These are phyloP conservation scores for Notolabrus celidotus DNA, from an alignment of 2,797 vertebrate species.

Conservation along the genomic window DNA sequence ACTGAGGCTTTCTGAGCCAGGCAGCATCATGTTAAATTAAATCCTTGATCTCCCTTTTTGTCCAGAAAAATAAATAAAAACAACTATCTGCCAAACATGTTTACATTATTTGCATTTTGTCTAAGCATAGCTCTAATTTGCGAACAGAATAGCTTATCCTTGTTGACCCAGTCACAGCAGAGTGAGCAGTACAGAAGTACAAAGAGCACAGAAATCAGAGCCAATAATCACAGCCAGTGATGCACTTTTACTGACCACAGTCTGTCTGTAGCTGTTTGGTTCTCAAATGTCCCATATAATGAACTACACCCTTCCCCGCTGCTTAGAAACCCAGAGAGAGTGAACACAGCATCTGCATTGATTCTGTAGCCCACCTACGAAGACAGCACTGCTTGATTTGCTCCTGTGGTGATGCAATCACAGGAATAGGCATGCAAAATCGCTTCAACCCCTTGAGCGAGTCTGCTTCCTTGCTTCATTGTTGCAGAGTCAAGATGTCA, in stretches of 20 bases:
- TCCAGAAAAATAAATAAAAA: slow-evolving; percentile 3
- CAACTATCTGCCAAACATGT: slow-evolving; percentile 37
- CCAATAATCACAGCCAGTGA: slow-evolving; percentile 22
- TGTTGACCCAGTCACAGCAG: slow-evolving; percentile 65
- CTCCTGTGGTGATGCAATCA: too few relatives aligned
- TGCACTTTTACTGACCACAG: slow-evolving; percentile 11
- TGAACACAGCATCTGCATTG: too few relatives aligned
- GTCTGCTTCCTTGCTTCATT: too few relatives aligned
- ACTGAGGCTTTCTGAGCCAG: slow-evolving; percentile 65
- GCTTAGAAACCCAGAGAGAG: too few relatives aligned
- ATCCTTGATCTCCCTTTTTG: slow-evolving; percentile 49
- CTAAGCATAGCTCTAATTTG: slow-evolving; percentile 69
- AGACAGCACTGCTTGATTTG: too few relatives aligned
- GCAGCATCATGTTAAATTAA: slow-evolving; percentile 71
- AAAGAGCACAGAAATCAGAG: slow-evolving; percentile 32
- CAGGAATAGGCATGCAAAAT: too few relatives aligned
- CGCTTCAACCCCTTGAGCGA: too few relatives aligned
- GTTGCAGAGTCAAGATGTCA: too few relatives aligned
- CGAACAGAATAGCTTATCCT: slow-evolving; percentile 69
- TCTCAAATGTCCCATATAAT: background rate
- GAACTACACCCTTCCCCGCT: too few relatives aligned
- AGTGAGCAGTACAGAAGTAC: slow-evolving; percentile 34
- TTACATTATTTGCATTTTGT: slow-evolving; percentile 68
- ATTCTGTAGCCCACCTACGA: too few relatives aligned
- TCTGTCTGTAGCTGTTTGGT: background rate